Conservation (phyloP, 2,888 invertebrate species). For the Nysson spinosus region DNA sequence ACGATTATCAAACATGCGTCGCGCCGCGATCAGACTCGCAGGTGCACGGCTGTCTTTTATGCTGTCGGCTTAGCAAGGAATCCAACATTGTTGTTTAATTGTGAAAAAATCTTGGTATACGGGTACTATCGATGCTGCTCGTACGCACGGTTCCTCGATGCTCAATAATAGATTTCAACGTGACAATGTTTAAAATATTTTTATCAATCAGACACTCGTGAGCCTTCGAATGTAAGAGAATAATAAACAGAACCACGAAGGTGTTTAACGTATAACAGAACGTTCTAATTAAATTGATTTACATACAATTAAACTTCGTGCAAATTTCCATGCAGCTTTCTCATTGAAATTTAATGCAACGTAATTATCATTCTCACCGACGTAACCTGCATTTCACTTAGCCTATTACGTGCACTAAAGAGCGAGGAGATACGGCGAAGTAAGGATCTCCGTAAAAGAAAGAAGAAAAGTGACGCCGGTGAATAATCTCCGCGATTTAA, state of each 20-base stretch:
- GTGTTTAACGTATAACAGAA: too few species aligned
- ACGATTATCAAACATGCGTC: conserved; percentile 35
- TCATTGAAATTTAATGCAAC: too few species aligned
- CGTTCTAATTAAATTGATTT: too few species aligned
- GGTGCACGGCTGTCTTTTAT: conserved; percentile 27
- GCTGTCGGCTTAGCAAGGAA: not conserved
- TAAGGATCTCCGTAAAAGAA: not conserved
- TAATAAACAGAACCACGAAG: too few species aligned
- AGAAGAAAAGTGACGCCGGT: not conserved
- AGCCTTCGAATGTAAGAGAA: too few species aligned
- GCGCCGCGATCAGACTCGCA: conserved; percentile 35
- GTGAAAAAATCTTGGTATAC: conserved; percentile 20
- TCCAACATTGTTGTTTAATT: conserved; percentile 26
- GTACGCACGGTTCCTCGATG: not conserved
- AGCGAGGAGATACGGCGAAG: not conserved
- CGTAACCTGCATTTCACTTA: too few species aligned
- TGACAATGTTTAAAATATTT: not conserved
- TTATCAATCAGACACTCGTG: not conserved
- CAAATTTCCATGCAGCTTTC: too few species aligned
- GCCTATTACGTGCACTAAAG: too few species aligned
- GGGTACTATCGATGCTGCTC: conserved; percentile 25
- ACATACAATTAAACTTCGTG: too few species aligned
- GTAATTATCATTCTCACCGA: too few species aligned
- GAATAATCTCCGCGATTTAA: conserved; percentile 32
- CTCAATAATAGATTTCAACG: not conserved